Percentiles rank a stretch among this genome's conserved stretches.
phyloP scores from a whole-genome alignment of 2,797 vertebrate genomes.

The Tenualosa ilisha region DNA sequence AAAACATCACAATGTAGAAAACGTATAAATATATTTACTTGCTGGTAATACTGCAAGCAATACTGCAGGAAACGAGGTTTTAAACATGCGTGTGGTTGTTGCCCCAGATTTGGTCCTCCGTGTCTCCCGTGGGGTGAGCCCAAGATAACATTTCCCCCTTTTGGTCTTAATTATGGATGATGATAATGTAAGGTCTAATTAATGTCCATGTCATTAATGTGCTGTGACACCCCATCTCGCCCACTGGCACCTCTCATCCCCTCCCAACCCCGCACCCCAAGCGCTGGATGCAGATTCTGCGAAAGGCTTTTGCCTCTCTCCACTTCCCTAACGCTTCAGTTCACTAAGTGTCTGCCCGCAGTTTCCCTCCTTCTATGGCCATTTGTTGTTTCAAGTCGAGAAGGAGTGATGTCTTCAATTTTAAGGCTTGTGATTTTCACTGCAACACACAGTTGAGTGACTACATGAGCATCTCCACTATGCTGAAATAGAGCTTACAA shows the following conservation, averaged over 20 bases:
- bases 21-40: neutral
- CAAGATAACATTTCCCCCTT: conserved; percentile 62
- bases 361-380: neutral
- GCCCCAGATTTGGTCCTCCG: conserved; percentile 61
- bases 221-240: conserved; percentile 64
- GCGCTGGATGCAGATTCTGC: neutral
- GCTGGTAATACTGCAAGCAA: neutral
- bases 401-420: neutral
- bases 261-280: conserved; percentile 22
- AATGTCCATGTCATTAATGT: conserved; percentile 72
- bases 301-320: neutral
- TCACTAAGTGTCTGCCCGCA: neutral
- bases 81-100: neutral
- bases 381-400: neutral
- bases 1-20: neutral
- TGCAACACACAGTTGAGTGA: neutral
- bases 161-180: conserved; percentile 66
- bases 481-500: neutral
- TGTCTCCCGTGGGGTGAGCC: conserved; percentile 42
- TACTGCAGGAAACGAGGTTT: neutral
- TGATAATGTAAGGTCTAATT: conserved; percentile 71
- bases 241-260: conserved; percentile 31
- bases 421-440: neutral
- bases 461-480: neutral
- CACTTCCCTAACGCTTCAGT: neutral